Evolutionary conservation across 1,140 invertebrate genomes (phyloP), one percentile per base, ranked within the genome.

Genomic region (Drosophila leontia): DNA sequence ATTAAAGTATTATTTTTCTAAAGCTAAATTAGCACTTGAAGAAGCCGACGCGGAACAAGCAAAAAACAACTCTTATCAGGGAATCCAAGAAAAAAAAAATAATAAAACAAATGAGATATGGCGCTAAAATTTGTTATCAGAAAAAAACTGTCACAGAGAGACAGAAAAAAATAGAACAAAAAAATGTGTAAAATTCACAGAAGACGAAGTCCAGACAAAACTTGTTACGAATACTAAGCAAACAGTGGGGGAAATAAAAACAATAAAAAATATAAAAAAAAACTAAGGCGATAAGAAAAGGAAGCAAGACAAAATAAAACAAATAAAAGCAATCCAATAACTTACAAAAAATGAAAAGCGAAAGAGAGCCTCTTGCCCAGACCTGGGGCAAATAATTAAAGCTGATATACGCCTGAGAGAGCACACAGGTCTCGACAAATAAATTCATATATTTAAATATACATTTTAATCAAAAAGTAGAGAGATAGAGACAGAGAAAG

Each of bases 71-170:
- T 12, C 69, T 85, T 86, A 85, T 86, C 82, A 58, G 48, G 44
- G 37, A 39, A 60, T 12, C 29, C n/a, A 34, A 51, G 6, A 64
- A 56, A 37, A 41, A 9, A 48, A 34, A 55, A 35, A 35, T 0
- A 53, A 37, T 15, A 51, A 41, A 78, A 42, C 32, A 59, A 62
- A 64, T 41, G 26, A 42, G 75, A 86, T 86, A 84, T 67, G 63
- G 48, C 80, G 71, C 65, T 83, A 67, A 63, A 59, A 55, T 74
- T 80, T 17, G 32, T 80, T 87, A 87, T 87, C 83, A 83, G 15
- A 23, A 19, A 12, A 53, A 26, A 57, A 45, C 11, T 29, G 23
- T 13, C 34, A 35, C 47, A 53, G 19, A 72, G 34, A 68, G 50
- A 59, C 45, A n/a, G 65, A 75, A 59, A 62, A 58, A 48, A 57